A percentile compares a stretch with the other conserved stretches of the same genome.
These are phyloP conservation scores for Phymatocera aterrima DNA, from an alignment of 2,888 invertebrate genomes.

Conservation along the genomic window DNA sequence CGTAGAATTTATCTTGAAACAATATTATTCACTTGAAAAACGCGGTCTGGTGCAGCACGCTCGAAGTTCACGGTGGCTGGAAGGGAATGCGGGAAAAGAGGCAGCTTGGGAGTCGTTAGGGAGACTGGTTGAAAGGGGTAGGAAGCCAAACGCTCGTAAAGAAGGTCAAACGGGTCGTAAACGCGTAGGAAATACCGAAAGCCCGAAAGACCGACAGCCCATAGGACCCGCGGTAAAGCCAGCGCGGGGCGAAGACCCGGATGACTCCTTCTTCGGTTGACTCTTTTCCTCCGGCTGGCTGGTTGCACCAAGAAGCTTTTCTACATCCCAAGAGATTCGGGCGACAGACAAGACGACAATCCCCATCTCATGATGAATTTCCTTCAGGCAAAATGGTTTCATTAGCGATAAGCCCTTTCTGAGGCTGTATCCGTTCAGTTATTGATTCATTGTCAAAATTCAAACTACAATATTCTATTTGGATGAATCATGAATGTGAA, in stretches of 20 bases:
- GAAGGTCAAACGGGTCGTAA: slow-evolving; percentile 69
- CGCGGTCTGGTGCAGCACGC: slow-evolving; percentile 26
- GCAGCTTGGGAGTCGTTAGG: slow-evolving; percentile 63
- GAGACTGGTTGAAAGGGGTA: slow-evolving; percentile 65
- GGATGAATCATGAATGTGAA: background rate
- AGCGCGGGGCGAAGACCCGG: slow-evolving; percentile 19
- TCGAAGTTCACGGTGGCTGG: slow-evolving; percentile 10
- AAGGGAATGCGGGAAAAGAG: slow-evolving; percentile 56
- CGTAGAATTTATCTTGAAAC: slow-evolving; percentile 6
- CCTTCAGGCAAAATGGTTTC: background rate
- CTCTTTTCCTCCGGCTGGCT: slow-evolving; percentile 21
- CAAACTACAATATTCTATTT: background rate
- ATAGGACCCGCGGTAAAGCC: slow-evolving; percentile 37
- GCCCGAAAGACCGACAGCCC: slow-evolving; percentile 40
- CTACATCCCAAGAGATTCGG: slow-evolving; percentile 15
- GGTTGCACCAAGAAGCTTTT: slow-evolving; percentile 27
- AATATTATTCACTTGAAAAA: slow-evolving; percentile 36
- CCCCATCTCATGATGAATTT: slow-evolving; percentile 11
- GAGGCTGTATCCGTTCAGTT: background rate
- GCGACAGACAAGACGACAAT: background rate
- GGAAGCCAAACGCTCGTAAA: slow-evolving; percentile 68
- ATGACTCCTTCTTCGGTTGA: slow-evolving; percentile 16
- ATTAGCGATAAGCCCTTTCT: background rate
- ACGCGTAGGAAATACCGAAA: slow-evolving; percentile 59
- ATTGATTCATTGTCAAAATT: background rate